Evolutionary conservation across 2,113 vertebrate species (phyloP), one percentile per base, ranked within the genome.

Genomic region (Syngnathus scovelli): DNA sequence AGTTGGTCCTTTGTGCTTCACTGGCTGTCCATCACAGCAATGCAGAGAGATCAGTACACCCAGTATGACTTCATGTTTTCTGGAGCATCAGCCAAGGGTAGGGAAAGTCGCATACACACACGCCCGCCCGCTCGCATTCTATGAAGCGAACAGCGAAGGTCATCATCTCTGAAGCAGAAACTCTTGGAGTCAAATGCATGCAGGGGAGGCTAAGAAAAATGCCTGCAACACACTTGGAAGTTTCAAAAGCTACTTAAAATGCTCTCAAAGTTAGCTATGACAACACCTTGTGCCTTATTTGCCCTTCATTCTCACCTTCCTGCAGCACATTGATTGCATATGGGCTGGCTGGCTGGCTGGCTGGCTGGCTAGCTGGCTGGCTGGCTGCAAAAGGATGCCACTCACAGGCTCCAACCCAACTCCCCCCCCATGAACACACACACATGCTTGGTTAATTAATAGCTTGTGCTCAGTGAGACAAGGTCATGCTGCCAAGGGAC

Each of bases 381-480:
- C 76, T 68, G 70, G 66, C 70, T 66, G 74, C 7, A 27, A 70
- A 71, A 36, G 61, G 73, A 72, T 71, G 76, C 73, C 60, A 67
- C 75, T 73, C 83, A 70, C 79, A 83, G 72, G 55, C 61, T 52
- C 75, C 49, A 52, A 60, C 51, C 74, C 76, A 58, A 43, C 61
- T 27, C 39, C 75, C 69, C 76, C 69, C 44, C 33, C 49, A 58
- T 43, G 52, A 51, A 61, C 61, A 55, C 59, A 70, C 60, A 64
- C 60, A 64, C 39, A 71, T 33, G 21, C 66, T 78, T 65, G 78
- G 71, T 75, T 87, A 87, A 87, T 87, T 86, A 86, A 86, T 84
- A 83, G 83, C 73, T 71, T 66, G 52, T 84, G 76, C 79, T 82
- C 64, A 76, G 43, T 56, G 65, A 74, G 72, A 84, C 81, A 83